Percentiles rank a stretch among this genome's conserved stretches.
phyloP scores from a whole-genome alignment of 2,888 invertebrate genomes.

The Andrena dorsata region DNA sequence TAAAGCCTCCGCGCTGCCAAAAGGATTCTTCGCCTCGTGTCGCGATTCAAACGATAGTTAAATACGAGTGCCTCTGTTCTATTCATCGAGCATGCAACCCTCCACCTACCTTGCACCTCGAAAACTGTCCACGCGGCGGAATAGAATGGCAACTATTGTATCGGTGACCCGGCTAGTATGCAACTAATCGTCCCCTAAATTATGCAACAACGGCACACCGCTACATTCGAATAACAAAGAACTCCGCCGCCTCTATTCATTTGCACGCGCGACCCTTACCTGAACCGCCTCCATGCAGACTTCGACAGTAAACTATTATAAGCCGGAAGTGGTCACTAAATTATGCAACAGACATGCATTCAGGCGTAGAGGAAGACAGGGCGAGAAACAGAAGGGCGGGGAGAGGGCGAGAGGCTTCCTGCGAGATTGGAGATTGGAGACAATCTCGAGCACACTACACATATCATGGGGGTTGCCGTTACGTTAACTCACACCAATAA shows the following conservation, averaged over 20 bases:
- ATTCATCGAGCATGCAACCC: constrained; percentile 62
- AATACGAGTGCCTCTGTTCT: constrained; percentile 33
- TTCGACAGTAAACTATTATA: constrained; percentile 73
- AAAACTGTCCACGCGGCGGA: constrained; percentile 35
- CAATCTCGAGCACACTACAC: constrained; percentile 68
- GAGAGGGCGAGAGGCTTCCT: constrained; percentile 55
- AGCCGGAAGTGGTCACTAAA: constrained; percentile 74
- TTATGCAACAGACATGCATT: constrained; percentile 75
- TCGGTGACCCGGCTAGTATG: constrained; percentile 22
- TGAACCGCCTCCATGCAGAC: constrained; percentile 59
- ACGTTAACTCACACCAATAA: constrained; percentile 37
- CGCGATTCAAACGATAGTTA: constrained; percentile 58
- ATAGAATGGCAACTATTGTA: constrained; percentile 35
- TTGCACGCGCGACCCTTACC: constrained; percentile 73
- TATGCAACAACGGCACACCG: constrained; percentile 55
- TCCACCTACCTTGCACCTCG: constrained; percentile 65
- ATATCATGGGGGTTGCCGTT: constrained; percentile 32
- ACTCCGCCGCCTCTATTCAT: constrained; percentile 53
- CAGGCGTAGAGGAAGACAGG: constrained; percentile 48
- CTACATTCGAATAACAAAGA: constrained; percentile 61
- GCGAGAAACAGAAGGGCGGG: constrained; percentile 18
- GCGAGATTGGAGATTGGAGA: constrained; percentile 69
- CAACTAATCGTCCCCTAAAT: constrained; percentile 61
- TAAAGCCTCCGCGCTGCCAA: constrained; percentile 32
- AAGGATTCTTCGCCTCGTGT: constrained; percentile 57